Conservation (phyloP, 2,113 vertebrate genomes). For the Cynopterus brachyotis region DNA sequence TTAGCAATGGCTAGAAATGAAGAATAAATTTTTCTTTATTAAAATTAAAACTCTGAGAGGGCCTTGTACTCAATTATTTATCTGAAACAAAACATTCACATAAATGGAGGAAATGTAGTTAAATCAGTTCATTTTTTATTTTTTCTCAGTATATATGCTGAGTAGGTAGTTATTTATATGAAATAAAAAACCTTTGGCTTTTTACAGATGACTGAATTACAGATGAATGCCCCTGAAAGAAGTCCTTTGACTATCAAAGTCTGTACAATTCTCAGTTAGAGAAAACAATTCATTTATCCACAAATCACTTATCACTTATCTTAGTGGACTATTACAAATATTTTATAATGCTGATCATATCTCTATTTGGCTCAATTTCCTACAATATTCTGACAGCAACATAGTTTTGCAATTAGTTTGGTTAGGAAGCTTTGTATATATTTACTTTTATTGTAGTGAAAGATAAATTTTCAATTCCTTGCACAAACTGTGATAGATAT, state of each 20-base stretch:
- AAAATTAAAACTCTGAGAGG: conserved; percentile 41
- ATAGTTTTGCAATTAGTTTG: background rate
- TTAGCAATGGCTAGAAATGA: conserved; percentile 20
- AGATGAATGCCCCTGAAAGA: conserved; percentile 1
- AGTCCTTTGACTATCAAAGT: background rate
- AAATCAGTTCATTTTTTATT: conserved; percentile 51
- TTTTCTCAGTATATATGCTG: background rate
- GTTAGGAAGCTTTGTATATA: background rate
- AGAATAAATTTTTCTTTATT: conserved; percentile 36
- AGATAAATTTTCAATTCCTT: background rate
- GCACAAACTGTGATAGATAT: background rate
- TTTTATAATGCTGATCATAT: background rate
- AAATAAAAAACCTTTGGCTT: conserved; percentile 19
- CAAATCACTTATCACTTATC: background rate
- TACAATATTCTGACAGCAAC: background rate
- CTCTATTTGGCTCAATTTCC: background rate
- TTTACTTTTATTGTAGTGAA: background rate
- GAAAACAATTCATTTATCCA: background rate
- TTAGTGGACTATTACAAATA: background rate
- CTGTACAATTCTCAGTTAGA: background rate
- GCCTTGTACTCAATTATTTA: conserved; percentile 1
- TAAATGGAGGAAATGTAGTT: conserved; percentile 40
- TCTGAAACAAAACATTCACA: conserved; percentile 31
- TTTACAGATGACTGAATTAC: conserved; percentile 34
- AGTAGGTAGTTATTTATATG: background rate